These are phyloP conservation scores for Scaptomyza flava DNA, from an alignment of 2,888 invertebrate genomes.

Conservation along the genomic window DNA sequence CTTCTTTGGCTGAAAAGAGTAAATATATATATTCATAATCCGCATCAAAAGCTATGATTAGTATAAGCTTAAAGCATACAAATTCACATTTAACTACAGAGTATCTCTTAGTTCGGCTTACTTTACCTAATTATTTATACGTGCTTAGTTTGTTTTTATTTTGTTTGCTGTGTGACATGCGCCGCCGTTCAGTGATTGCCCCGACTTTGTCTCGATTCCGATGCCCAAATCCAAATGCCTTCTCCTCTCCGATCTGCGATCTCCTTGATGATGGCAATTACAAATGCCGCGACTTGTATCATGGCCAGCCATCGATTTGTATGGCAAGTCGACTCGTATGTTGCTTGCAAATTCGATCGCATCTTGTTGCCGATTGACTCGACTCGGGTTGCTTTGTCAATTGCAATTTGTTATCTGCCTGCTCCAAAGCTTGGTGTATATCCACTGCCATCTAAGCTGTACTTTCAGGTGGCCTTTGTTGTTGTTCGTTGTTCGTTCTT, in stretches of 20 bases:
- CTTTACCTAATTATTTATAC: background rate
- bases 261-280: slow-evolving; percentile 59
- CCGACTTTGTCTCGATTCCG: slow-evolving; percentile 38
- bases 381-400: slow-evolving; percentile 80
- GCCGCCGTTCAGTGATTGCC: slow-evolving; percentile 73
- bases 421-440: slow-evolving; percentile 38
- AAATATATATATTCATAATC: too few species aligned
- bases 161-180: slow-evolving; percentile 66
- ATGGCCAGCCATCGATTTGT: slow-evolving; percentile 80
- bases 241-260: slow-evolving; percentile 5
- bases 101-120: slow-evolving; percentile 11
- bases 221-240: slow-evolving; percentile 11
- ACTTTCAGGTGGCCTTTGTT: slow-evolving; percentile 39
- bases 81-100: background rate
- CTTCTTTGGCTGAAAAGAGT: background rate
- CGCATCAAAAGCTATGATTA: background rate
- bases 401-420: slow-evolving; percentile 82
- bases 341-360: slow-evolving; percentile 81
- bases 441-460: slow-evolving; percentile 10
- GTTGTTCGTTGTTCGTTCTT: slow-evolving; percentile 4
- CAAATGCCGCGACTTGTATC: slow-evolving; percentile 80
- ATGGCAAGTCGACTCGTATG: slow-evolving; percentile 58
- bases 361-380: slow-evolving; percentile 74
- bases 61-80: too few species aligned
- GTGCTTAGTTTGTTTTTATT: slow-evolving; percentile 16